Percentiles rank a stretch among this genome's conserved stretches.
Conservation (phyloP, 2,113 vertebrate genomes). For the Uria lomvia region DNA sequence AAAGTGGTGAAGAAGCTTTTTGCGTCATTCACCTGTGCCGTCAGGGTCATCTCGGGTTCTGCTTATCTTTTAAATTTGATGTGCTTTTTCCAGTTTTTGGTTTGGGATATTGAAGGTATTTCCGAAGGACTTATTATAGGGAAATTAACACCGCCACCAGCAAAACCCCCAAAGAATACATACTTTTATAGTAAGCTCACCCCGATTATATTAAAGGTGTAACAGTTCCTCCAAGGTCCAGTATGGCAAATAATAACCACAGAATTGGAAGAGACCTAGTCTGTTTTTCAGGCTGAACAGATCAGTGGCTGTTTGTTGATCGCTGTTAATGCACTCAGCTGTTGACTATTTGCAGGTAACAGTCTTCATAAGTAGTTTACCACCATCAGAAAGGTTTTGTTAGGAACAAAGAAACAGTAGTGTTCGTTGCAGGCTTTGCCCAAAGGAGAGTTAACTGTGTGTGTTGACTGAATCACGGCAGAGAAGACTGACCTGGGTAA, state of each 20-base stretch:
- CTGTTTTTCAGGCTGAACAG: not conserved
- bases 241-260: not conserved
- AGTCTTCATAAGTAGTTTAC: not conserved
- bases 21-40: not conserved
- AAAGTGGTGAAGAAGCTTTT: not conserved
- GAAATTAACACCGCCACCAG: not conserved
- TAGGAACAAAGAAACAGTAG: not conserved
- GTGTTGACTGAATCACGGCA: not conserved
- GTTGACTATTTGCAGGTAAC: not conserved
- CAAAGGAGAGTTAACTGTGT: not conserved
- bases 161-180: not conserved
- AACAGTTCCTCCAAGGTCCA: not conserved
- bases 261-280: not conserved
- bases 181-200: not conserved
- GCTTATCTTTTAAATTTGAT: not conserved
- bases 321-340: not conserved
- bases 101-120: not conserved
- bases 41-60: not conserved
- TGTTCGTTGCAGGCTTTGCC: not conserved
- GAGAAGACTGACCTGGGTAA: not conserved
- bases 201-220: not conserved
- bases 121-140: not conserved
- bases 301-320: not conserved
- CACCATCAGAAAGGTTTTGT: not conserved
- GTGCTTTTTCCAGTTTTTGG: not conserved